Evolutionary conservation across 2,797 vertebrate species (phyloP).

Genomic region (Craterocephalus amniculus): DNA sequence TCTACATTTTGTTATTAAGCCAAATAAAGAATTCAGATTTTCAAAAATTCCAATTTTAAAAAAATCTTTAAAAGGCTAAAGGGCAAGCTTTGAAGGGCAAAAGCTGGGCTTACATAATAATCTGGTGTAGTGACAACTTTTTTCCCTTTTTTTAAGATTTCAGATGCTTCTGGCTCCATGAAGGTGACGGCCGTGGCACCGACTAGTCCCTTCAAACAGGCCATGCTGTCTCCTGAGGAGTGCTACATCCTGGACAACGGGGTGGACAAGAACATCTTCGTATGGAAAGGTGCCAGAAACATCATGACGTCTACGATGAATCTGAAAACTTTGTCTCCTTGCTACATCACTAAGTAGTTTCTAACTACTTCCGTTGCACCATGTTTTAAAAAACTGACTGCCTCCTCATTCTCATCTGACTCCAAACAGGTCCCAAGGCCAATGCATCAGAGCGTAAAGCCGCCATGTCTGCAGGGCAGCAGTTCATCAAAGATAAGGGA

Average conservation of each 20-base stretch:
- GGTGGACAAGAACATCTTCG: constrained; percentile 79
- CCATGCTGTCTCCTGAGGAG: constrained; percentile 76
- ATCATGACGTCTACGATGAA: not conserved
- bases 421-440: constrained; percentile 77
- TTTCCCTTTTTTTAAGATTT: constrained; percentile 71
- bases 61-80: too few relatives aligned
- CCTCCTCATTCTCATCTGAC: not conserved
- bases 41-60: too few relatives aligned
- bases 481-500: constrained; percentile 83
- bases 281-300: constrained; percentile 83
- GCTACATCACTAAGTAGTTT: not conserved
- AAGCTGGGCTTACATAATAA: too few relatives aligned
- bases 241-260: constrained; percentile 87
- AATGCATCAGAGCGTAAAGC: constrained; percentile 80
- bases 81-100: too few relatives aligned
- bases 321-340: not conserved
- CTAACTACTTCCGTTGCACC: not conserved
- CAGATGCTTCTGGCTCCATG: constrained; percentile 83
- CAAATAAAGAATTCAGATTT: too few relatives aligned
- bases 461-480: constrained; percentile 80
- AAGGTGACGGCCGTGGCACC: constrained; percentile 71
- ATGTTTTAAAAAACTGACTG: not conserved
- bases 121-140: too few relatives aligned
- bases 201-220: constrained; percentile 84
- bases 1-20: too few relatives aligned